Evolutionary conservation across 2,888 invertebrate species (phyloP), one percentile per base, ranked within the genome.

Genomic region (Liposcelis brunnea): DNA sequence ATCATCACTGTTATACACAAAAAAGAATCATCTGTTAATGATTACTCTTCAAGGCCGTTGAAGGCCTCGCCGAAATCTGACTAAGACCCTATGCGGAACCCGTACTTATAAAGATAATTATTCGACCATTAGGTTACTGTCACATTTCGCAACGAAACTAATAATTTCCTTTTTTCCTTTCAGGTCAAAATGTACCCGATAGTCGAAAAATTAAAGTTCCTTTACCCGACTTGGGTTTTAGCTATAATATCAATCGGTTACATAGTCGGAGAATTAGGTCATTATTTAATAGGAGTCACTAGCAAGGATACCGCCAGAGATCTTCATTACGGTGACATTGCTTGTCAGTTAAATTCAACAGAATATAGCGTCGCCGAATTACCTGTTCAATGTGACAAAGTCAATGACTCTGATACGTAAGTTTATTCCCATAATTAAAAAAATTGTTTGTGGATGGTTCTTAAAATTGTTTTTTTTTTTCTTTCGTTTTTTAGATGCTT

Each of bases 251-350:
- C 86, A 44, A 61, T 84, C 44, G 85, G 86, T 49, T 89, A 89
- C 63, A 77, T 87, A 48, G 67, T 87, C 16, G 89, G 86, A 12
- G 89, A 89, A 61, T 66, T 89, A 50, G 87, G 87, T 21, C 89
- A 89, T 62, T 89, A 86, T 61, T 68, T 89, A 50, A 85, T 89
- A 54, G 76, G 76, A 46, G 85, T 85, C 2, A 87, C 87, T 45
- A 86, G 85, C 45, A 84, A 86, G 60, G 81, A 80, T 54, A 83
- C 85, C 34, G 86, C 87, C 2, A 77, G 77, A 15, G 86, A 85
- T 59, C 67, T 89, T 44, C 81, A 83, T 59, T 90, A 84, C 56
- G 89, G 89, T 7, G 89, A 89, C 63, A 80, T 80, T 55, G 69
- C 83, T 1, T 90, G 89, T 57, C 81, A 84, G 64, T 70, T 84